A percentile compares a stretch with the other conserved stretches of the same genome.
Conservation (phyloP, 2,113 vertebrate species). For the Propithecus coquereli region DNA sequence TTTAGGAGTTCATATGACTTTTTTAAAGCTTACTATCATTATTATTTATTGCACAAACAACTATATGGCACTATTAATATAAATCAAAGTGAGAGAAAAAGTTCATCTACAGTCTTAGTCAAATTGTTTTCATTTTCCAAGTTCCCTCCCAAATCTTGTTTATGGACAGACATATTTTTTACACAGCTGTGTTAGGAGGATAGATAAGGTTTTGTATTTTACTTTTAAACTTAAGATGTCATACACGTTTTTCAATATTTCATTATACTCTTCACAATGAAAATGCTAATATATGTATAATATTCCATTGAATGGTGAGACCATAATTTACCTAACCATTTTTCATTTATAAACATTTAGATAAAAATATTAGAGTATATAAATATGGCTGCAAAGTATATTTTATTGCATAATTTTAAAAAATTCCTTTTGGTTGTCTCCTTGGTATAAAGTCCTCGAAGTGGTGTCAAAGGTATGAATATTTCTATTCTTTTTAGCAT, state of each 20-base stretch:
- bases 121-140: slow-evolving; percentile 13
- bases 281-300: not conserved
- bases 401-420: slow-evolving; percentile 22
- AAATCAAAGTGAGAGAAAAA: slow-evolving; percentile 37
- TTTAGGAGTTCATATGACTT: slow-evolving; percentile 1
- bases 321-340: not conserved
- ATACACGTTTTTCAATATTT: not conserved
- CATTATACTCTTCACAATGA: not conserved
- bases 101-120: not conserved
- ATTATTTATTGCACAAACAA: slow-evolving; percentile 40
- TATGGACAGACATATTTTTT: not conserved
- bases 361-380: not conserved
- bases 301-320: not conserved
- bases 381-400: not conserved
- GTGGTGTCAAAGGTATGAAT: not conserved
- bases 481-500: not conserved
- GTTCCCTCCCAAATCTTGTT: not conserved
- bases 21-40: slow-evolving; percentile 25
- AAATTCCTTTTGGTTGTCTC: not conserved
- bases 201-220: slow-evolving; percentile 10
- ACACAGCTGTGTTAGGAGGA: not conserved
- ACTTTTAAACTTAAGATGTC: not conserved
- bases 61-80: not conserved
- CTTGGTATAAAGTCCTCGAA: not conserved
- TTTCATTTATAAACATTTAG: slow-evolving; percentile 24